Conservation (phyloP, 2,888 invertebrate genomes). For the Athalia cordata region DNA sequence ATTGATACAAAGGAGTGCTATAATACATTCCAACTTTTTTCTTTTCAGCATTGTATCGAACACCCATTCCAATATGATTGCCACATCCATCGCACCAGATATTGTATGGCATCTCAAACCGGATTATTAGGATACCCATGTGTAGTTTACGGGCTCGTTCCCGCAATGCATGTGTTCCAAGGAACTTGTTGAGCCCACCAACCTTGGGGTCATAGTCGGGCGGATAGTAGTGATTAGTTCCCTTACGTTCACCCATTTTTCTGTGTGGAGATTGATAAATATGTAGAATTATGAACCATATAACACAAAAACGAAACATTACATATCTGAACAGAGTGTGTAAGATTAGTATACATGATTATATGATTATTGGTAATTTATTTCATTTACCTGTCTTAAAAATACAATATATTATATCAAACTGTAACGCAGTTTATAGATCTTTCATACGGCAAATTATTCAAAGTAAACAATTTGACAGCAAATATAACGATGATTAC, state of each 20-base stretch:
- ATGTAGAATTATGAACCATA: background rate
- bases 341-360: background rate
- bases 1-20: constrained; percentile 97
- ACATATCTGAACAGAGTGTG: background rate
- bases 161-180: constrained; percentile 94
- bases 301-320: background rate
- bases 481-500: too few species aligned
- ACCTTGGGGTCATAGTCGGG: constrained; percentile 98
- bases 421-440: too few species aligned
- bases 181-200: constrained; percentile 95
- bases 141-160: constrained; percentile 97
- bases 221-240: constrained; percentile 98
- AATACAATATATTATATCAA: background rate
- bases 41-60: constrained; percentile 96
- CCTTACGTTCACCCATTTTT: constrained; percentile 98
- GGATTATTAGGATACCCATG: constrained; percentile 94
- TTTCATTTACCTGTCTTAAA: constrained; percentile 19
- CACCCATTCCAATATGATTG: constrained; percentile 99
- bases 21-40: constrained; percentile 98
- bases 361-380: background rate
- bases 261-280: constrained; percentile 37
- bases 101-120: constrained; percentile 99
- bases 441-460: too few species aligned
- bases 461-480: too few species aligned
- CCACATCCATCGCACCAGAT: constrained; percentile 99